Base-by-base conservation (phyloP, 2,888 invertebrate genomes). In the Notocelia uddmanniana region DNA sequence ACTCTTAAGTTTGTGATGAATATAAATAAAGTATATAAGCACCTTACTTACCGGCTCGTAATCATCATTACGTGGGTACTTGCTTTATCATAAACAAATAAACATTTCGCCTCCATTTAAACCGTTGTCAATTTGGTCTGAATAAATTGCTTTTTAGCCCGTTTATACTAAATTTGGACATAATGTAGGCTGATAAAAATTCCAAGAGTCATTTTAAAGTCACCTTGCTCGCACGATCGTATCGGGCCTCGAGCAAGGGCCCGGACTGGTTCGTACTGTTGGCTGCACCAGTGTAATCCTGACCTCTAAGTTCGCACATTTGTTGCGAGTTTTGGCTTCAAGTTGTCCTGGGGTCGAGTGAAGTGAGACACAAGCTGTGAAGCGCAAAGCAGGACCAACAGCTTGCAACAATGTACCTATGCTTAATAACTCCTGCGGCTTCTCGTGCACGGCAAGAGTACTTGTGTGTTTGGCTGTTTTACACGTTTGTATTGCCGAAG, bases 121-220 rank as follows among this genome's bases (percentile, higher is more conserved):
- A 68, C 50, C 23, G 23, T 18, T 37, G 50, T 59, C 52, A 68
- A 68, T 59, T 68, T 50, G 23, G 15, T 37, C n/a, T 5, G 54
- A 18, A 34, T 64, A 64, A 64, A 52, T 59, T 37, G 59, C 58
- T 59, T 52, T 59, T 68, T 64, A 66, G 58, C 41, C 64, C 64
- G 58, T 58, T 70, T 52, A 66, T 66, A 59, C 64, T 50, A 59
- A 64, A 59, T 70, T 70, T 66, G 64, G 62, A 31, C 52, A 59
- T 66, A 64, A 70, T 66, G 52, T 52, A 52, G 58, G 41, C 70
- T 64, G 64, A 66, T 70, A 70, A 70, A 70, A 70, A 66, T 59
- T 64, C 70, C 58, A 21, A 37, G 26, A 57, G 64, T 58, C 58
- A 52, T 70, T 50, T 70, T 58, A 70, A 66, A 66, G 64, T 70